These are phyloP conservation scores for Gopherus evgoodei DNA, from an alignment of 2,113 vertebrate species.

Conservation along the genomic window DNA sequence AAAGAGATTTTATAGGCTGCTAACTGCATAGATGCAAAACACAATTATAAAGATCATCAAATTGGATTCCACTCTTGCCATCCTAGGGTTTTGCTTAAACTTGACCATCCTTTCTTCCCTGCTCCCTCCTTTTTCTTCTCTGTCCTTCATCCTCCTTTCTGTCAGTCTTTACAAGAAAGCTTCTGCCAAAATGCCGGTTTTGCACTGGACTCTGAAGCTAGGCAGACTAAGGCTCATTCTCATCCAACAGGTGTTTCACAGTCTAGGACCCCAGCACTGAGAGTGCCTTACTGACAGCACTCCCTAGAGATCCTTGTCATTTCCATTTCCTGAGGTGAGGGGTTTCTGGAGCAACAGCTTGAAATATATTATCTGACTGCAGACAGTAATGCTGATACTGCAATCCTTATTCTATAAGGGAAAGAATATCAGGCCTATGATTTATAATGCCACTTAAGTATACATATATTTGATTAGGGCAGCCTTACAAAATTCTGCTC, in stretches of 20 bases:
- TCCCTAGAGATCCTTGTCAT: no score
- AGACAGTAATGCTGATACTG: not conserved
- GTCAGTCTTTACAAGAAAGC: not conserved
- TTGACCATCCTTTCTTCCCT: no score
- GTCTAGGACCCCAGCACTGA: not conserved
- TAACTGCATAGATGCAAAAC: not conserved
- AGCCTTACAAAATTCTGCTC: not conserved
- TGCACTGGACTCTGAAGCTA: not conserved
- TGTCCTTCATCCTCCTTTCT: not conserved
- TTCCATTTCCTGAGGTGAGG: not conserved
- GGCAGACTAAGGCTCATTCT: not conserved
- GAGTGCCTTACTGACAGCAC: not conserved
- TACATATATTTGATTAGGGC: not conserved
- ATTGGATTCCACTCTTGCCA: not conserved
- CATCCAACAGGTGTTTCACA: not conserved
- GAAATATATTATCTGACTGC: not conserved
- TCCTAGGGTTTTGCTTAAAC: not conserved
- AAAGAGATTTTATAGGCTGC: not conserved
- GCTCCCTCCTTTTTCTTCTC: not conserved
- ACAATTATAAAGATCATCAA: not conserved
- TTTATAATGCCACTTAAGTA: not conserved
- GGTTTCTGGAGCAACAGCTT: not conserved
- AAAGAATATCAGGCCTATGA: not conserved
- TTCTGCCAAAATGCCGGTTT: not conserved
- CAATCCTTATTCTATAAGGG: no score